Conservation (phyloP, 1,140 invertebrate genomes). For the Phocides pigmalion region DNA sequence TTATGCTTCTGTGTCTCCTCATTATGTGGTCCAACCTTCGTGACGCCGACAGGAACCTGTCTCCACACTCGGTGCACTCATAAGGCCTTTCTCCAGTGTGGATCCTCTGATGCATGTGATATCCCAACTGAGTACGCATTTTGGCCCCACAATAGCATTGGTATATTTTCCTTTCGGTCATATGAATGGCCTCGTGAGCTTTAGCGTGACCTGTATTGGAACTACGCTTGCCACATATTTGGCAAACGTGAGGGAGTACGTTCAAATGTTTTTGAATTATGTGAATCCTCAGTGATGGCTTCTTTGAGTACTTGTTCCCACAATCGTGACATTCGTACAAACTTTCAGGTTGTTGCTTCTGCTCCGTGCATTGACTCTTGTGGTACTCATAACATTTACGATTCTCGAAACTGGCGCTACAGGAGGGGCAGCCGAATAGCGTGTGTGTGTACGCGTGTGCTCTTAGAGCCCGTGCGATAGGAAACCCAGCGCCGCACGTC, state of each 20-base stretch:
- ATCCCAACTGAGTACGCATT: slow-evolving; percentile 62
- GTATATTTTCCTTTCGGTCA: slow-evolving; percentile 55
- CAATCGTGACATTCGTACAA: slow-evolving; percentile 71
- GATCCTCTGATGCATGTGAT: slow-evolving; percentile 66
- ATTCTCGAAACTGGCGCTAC: slow-evolving; percentile 59
- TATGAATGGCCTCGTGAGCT: slow-evolving; percentile 70
- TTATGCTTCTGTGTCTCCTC: slow-evolving; percentile 56
- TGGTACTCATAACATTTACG: slow-evolving; percentile 62
- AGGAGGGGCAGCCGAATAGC: slow-evolving; percentile 55
- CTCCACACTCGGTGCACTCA: slow-evolving; percentile 88
- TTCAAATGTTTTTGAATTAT: slow-evolving; percentile 78
- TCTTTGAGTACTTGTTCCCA: slow-evolving; percentile 61
- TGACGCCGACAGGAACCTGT: slow-evolving; percentile 75
- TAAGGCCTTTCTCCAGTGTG: slow-evolving; percentile 92
- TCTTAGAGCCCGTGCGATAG: slow-evolving; percentile 52
- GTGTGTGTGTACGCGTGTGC: slow-evolving; percentile 60
- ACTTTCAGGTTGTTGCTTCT: slow-evolving; percentile 8
- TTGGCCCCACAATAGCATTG: slow-evolving; percentile 71
- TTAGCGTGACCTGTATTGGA: slow-evolving; percentile 69
- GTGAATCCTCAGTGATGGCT: slow-evolving; percentile 68
- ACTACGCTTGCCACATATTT: slow-evolving; percentile 70
- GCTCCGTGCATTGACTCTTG: slow-evolving; percentile 44
- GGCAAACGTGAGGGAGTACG: slow-evolving; percentile 67
- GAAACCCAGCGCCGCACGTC: slow-evolving; percentile 53
- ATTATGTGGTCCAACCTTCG: slow-evolving; percentile 71